Base-by-base conservation (phyloP, 2,797 vertebrate species). In the Pseudochaenichthys georgianus region DNA sequence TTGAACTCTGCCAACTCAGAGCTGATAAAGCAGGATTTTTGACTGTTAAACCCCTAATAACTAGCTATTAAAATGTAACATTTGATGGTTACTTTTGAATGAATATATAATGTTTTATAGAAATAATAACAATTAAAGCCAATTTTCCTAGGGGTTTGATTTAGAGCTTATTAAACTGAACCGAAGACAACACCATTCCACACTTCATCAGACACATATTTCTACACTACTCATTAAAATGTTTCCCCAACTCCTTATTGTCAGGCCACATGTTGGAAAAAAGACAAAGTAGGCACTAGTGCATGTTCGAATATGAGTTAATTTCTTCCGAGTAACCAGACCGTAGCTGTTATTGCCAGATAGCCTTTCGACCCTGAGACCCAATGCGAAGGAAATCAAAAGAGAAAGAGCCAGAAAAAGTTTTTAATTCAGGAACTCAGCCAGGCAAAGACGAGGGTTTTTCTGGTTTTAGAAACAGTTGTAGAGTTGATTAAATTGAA, bases 311-410 rank as follows among this genome's bases (percentile, higher is more conserved):
- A 62, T 64, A 76, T 47, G 52, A 73, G 61, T 75, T 72, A 77
- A 73, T 83, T 61, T 84, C 60, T 65, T 46, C 58, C 60, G 51
- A 75, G 61, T 61, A 58, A 74, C 43, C 71, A 86, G 77, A 86
- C 75, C 52, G 4, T 34, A 53, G 62, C 52, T 43, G 48, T 73
- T 87, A 78, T 75, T 65, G 15, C 41, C 47, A 23, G 73, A 59
- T 81, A 70, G 81, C 88, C 75, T 83, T 68, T 84, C 71, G 88
- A 78, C 60, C 57, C 63, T 2, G 38, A 68, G 70, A 66, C 67
- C 75, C 48, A 46, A n/a, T 45, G 31, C 3, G n/a, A 75, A 47
- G 41, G 9, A 68, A 42, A 63, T 50, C 21, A 17, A 54, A 43
- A 60, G 55, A 78, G 48, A 68, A 21, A 52, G 53, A 1, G 2